Percentiles rank a stretch among this genome's conserved stretches.
phyloP scores from a whole-genome alignment of 2,888 invertebrate genomes.

The Heliconius sara region DNA sequence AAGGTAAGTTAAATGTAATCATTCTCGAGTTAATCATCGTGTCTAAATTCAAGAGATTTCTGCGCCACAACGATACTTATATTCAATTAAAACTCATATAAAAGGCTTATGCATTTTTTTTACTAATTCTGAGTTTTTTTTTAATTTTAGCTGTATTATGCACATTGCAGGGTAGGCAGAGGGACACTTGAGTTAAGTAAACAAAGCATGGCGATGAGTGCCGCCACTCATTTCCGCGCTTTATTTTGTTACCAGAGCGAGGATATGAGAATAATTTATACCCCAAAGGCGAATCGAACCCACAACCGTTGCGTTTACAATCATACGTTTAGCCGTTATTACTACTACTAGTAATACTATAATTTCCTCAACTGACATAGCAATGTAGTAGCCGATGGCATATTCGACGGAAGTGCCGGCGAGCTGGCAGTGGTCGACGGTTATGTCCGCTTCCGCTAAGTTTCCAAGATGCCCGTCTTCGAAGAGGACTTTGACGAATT shows the following conservation, averaged over 20 bases:
- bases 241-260: background rate
- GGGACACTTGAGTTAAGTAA: no score
- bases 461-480: slow-evolving; percentile 49
- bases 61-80: no score
- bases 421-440: slow-evolving; percentile 27
- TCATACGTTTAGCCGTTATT: background rate
- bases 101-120: no score
- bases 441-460: slow-evolving; percentile 14
- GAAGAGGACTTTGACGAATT: slow-evolving; percentile 52
- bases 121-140: no score
- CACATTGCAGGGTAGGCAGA: no score
- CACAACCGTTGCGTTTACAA: background rate
- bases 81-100: no score
- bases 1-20: no score
- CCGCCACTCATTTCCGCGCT: background rate
- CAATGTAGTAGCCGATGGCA: background rate
- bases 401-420: slow-evolving; percentile 23
- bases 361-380: slow-evolving; percentile 10
- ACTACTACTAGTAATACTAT: background rate
- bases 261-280: background rate
- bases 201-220: no score
- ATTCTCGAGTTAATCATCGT: no score
- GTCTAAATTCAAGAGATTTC: no score
- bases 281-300: background rate
- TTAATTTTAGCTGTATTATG: no score